Evolutionary conservation across 1,140 invertebrate genomes (phyloP), one percentile per base, ranked within the genome.

Genomic region (Lerema accius): DNA sequence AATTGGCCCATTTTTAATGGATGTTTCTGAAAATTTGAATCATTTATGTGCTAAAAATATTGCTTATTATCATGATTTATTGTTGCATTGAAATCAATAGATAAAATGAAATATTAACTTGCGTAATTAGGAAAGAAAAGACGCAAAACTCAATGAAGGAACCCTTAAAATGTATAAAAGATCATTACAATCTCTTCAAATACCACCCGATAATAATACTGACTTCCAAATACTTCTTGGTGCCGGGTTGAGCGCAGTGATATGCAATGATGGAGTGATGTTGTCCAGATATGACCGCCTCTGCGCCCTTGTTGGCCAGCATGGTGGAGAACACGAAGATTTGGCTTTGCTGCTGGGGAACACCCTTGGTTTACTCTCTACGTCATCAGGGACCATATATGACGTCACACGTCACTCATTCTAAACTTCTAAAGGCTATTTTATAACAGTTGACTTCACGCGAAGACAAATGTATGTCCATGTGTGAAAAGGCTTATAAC

Each of bases 301-400:
- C 98, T 0, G 98, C 97, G 9, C 97, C 97, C 80, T 98, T 96
- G 90, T 99, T 99, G 0, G 98, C 98, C 82, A 99, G 86, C 67
- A 94, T 91, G 0, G 98, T 99, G 7, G 97, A 97, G 92, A 99
- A 99, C 51, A 99, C 98, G 94, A 98, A 99, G 79, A 99, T 98
- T 90, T 99, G 98, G 92, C 96, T 99, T 89, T 98, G 97, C 84
- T 99, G 98, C 91, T 98, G 97, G 96, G 71, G 63, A 74, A 81
- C 45, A 73, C 43, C 28, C 28, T 43, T 43, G 43, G 59, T 70
- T 71, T 71, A 73, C 13, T 68, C 28, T 1, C 28, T 32, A 32
- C 28, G 28, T 32, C 28, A 32, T 32, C 3, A 23, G 19, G 19
- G 2, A 3, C 19, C 5, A 23, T 5, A 23, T n/a, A n/a, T n/a